These are phyloP conservation scores for Cantharis lateralis DNA, from an alignment of 2,888 invertebrate species.

Conservation along the genomic window DNA sequence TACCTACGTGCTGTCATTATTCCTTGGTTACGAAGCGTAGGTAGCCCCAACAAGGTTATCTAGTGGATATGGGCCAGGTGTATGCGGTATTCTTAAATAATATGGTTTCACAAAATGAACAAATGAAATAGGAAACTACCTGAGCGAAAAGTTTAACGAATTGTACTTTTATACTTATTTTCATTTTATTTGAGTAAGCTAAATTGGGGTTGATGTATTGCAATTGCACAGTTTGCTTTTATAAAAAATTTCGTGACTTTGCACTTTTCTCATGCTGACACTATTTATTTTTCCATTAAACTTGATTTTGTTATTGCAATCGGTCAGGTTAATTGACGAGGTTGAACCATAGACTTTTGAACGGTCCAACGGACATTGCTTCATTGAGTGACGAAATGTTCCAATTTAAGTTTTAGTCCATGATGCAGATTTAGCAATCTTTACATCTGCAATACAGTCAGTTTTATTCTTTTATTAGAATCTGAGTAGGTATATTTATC, in stretches of 20 bases:
- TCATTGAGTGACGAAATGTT: neutral
- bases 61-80: conserved; percentile 17
- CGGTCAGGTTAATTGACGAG: neutral
- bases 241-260: neutral
- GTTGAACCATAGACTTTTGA: neutral
- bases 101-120: conserved; percentile 8
- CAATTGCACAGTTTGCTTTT: neutral
- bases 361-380: no score
- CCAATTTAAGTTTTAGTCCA: neutral
- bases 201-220: neutral
- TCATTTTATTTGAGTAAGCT: neutral
- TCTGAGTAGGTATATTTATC: no score
- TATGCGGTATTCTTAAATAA: conserved; percentile 20
- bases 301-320: neutral
- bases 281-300: neutral
- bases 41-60: conserved; percentile 15
- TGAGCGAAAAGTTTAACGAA: conserved; percentile 1
- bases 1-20: conserved; percentile 19
- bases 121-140: conserved; percentile 8
- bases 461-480: no score
- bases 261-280: neutral
- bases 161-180: neutral
- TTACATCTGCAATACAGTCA: neutral
- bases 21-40: conserved; percentile 8
- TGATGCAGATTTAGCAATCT: neutral